Percentiles rank a stretch among this genome's conserved stretches.
Evolutionary conservation across 1,140 invertebrate species (phyloP).

Genomic region (Dinoponera quadriceps): DNA sequence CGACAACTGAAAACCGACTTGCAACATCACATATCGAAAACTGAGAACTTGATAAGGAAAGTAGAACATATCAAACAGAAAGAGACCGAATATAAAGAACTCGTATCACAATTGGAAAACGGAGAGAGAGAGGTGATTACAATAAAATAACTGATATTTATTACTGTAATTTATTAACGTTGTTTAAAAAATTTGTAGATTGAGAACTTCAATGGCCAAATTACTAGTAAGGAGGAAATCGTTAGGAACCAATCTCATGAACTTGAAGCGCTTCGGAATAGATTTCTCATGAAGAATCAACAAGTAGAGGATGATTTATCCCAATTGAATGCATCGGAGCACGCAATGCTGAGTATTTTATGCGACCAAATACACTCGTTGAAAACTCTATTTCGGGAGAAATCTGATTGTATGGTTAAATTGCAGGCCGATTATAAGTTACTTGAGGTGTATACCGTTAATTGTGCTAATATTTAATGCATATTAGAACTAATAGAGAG

Average conservation of each 20-base stretch:
- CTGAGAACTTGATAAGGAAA: conserved; percentile 52
- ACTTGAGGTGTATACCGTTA: conserved; percentile 70
- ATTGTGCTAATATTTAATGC: conserved; percentile 3
- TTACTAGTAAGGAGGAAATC: conserved; percentile 56
- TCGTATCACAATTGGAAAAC: conserved; percentile 58
- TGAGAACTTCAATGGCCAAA: conserved; percentile 47
- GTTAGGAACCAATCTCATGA: conserved; percentile 61
- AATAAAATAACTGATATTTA: background rate
- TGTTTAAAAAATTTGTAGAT: conserved; percentile 63
- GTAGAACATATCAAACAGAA: conserved; percentile 59
- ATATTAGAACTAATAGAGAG: conserved; percentile 1
- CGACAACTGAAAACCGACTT: conserved; percentile 57
- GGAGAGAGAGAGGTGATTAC: conserved; percentile 61
- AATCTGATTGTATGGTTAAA: conserved; percentile 73
- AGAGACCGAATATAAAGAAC: conserved; percentile 57
- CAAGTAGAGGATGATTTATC: conserved; percentile 61
- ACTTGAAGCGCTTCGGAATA: conserved; percentile 67
- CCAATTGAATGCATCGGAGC: conserved; percentile 68
- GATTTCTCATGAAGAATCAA: conserved; percentile 67
- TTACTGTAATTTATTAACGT: background rate
- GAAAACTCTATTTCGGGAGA: conserved; percentile 75
- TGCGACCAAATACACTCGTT: conserved; percentile 69
- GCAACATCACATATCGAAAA: conserved; percentile 42
- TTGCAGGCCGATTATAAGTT: conserved; percentile 79
- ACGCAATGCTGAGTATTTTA: conserved; percentile 61